Evolutionary conservation across 2,113 vertebrate genomes (phyloP).

Genomic region (Holacanthus passer): DNA sequence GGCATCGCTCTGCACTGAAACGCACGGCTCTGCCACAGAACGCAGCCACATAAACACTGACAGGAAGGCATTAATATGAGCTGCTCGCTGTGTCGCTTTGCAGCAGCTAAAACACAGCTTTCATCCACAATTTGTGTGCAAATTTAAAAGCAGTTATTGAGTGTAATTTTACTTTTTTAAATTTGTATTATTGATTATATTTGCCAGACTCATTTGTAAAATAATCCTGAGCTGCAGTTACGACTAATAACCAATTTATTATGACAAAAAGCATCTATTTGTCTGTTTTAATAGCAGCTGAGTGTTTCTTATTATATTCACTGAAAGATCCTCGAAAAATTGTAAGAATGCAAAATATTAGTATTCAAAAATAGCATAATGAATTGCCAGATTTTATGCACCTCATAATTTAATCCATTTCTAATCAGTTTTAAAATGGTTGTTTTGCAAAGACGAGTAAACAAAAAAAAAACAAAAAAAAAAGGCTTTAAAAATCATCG

Average conservation of each 20-base stretch:
- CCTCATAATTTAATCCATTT: slow-evolving; percentile 60
- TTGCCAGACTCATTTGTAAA: slow-evolving; percentile 17
- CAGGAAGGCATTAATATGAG: slow-evolving; percentile 17
- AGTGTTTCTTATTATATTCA: slow-evolving; percentile 40
- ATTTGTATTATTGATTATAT: slow-evolving; percentile 36
- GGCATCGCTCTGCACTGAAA: slow-evolving; percentile 61
- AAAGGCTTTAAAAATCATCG: slow-evolving; percentile 27
- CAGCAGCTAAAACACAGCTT: slow-evolving; percentile 35
- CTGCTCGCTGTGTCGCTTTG: slow-evolving; percentile 39
- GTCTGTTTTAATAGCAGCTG: background rate
- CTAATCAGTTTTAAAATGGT: slow-evolving; percentile 67
- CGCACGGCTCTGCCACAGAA: slow-evolving; percentile 56
- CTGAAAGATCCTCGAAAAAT: slow-evolving; percentile 35
- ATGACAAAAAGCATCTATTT: slow-evolving; percentile 22
- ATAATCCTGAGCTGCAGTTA: slow-evolving; percentile 19
- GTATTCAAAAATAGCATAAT: slow-evolving; percentile 38
- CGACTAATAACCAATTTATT: slow-evolving; percentile 21
- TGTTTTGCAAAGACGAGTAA: slow-evolving; percentile 71
- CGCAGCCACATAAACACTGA: slow-evolving; percentile 38
- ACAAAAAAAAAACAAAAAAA: slow-evolving; percentile 14
- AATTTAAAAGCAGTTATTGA: slow-evolving; percentile 22
- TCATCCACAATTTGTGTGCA: slow-evolving; percentile 22
- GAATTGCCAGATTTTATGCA: slow-evolving; percentile 55
- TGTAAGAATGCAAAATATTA: slow-evolving; percentile 32
- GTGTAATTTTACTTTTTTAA: slow-evolving; percentile 15